Evolutionary conservation across 1,140 invertebrate species (phyloP).

Genomic region (Bombyx mandarina): DNA sequence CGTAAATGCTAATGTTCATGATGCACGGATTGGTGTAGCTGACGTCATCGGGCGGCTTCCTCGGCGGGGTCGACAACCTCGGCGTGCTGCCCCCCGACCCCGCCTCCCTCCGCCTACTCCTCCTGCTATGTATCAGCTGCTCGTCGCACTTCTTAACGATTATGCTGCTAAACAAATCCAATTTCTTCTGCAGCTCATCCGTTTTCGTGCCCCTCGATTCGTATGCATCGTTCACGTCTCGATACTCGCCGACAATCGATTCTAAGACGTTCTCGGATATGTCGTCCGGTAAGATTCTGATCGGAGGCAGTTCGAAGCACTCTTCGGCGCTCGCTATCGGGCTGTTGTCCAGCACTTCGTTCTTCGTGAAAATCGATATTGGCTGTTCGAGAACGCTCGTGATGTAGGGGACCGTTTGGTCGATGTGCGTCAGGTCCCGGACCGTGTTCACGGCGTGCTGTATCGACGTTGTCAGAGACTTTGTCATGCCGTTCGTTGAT

Average conservation of each 20-base stretch:
- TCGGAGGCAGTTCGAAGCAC: conserved; percentile 61
- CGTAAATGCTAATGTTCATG: conserved; percentile 44
- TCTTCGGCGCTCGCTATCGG: conserved; percentile 51
- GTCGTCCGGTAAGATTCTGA: conserved; percentile 49
- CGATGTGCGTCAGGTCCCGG: conserved; percentile 47
- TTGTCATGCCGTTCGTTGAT: conserved; percentile 53
- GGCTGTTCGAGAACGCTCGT: conserved; percentile 51
- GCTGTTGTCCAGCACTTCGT: conserved; percentile 28
- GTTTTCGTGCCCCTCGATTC: conserved; percentile 37
- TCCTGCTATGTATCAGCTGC: conserved; percentile 45
- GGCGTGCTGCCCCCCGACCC: conserved; percentile 31
- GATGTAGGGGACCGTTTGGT: conserved; percentile 48
- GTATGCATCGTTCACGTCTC: conserved; percentile 41
- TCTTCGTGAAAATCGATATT: conserved; percentile 37
- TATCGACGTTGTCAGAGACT: conserved; percentile 52
- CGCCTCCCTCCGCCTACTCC: conserved; percentile 27
- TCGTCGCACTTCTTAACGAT: conserved; percentile 51
- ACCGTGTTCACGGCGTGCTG: conserved; percentile 61
- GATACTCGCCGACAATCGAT: conserved; percentile 55
- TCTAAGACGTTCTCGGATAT: conserved; percentile 53
- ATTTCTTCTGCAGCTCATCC: conserved; percentile 42
- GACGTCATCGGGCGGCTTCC: conserved; percentile 17
- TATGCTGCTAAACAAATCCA: conserved; percentile 54
- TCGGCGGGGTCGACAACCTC: conserved; percentile 28
- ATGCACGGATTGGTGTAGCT: conserved; percentile 45